Evolutionary conservation across 2,113 vertebrate genomes (phyloP), one percentile per base, ranked within the genome.

Genomic region (Pandion haliaetus): DNA sequence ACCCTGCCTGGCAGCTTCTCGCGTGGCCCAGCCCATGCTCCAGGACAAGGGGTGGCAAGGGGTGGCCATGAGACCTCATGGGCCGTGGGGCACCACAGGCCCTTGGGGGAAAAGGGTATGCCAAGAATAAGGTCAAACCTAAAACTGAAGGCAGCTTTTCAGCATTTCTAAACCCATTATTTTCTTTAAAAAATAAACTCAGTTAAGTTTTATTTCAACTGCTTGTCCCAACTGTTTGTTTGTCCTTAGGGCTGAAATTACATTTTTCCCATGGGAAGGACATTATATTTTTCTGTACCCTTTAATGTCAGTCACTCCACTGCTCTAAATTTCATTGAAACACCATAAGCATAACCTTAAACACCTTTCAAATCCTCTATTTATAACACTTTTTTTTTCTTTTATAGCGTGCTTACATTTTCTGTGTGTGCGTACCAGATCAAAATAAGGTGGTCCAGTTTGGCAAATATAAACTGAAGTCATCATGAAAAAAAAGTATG

Each of bases 151-250:
- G 62, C 78, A 93, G 42, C 40, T 79, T 96, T 97, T 94, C 94
- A 95, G 63, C 93, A 59, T 97, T 97, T 95, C 81, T 77, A 94
- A 96, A 94, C 62, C 65, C 55, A 79, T 57, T 4, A 31, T 89
- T 95, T 95, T 95, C 65, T 94, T 95, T 77, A 72, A 92, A 93
- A 97, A 96, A 96, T 83, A 96, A 96, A 91, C 94, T 72, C 25
- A 3, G 8, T 47, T 78, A 29, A 79, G 89, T 95, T 95, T 93
- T 89, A 85, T 91, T 97, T 97, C 95, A 87, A 44, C 86, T 94
- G 89, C 84, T 90, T 94, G 91, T 93, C 91, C 71, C 78, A 89
- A 29, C 20, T 86, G 87, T 96, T 96, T 96, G 82, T 96, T 96
- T 96, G 96, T 96, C 92, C 87, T 95, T 45, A 63, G 82, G 47